Base-by-base conservation (phyloP, 2,888 invertebrate species). In the Xiphydria camelus region DNA sequence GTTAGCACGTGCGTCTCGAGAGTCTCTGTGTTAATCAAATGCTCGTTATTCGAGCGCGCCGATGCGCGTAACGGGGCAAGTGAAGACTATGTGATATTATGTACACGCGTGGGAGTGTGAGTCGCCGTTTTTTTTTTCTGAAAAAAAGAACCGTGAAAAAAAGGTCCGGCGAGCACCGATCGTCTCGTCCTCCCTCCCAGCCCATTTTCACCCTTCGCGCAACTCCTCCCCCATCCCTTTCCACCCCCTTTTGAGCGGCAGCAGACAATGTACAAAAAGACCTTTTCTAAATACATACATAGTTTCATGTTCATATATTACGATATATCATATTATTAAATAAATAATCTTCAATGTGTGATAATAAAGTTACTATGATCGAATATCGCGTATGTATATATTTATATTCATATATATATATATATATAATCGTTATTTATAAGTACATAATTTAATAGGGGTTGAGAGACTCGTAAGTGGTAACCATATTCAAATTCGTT, bases 291-390 rank as follows among this genome's bases (percentile, higher is more conserved):
- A 37, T 44, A 44, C 43, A 44, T 42, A 26, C 42, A 42, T 29
- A 42, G 38, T 42, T 15, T 10, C 14, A 7, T 40, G 17, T 40
- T 40, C 10, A 40, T 55, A 53, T 55, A 53, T 51, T 52, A 56
- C 43, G 51, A 49, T 57, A 48, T 53, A 51, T 58, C 61, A 58
- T 62, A 62, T 67, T 65, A 66, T 72, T 71, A 71, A 73, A 74
- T 73, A 74, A 73, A 73, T 73, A 73, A 73, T 73, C 70, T 71
- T 68, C 62, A 70, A 73, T 71, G 68, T n/a, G n/a, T 62, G 60
- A 70, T 73, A 71, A 73, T 73, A 74, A 73, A 70, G 66, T 66
- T 53, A 55, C 61, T 57, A 62, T 61, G n/a, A 54, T 62, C 60
- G 64, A 51, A 62, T 61, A 58, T 61, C 59, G n/a, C n/a, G 54